Evolutionary conservation across 1,140 invertebrate species (phyloP), one percentile per base, ranked within the genome.

Genomic region (Bombus difficillimus): DNA sequence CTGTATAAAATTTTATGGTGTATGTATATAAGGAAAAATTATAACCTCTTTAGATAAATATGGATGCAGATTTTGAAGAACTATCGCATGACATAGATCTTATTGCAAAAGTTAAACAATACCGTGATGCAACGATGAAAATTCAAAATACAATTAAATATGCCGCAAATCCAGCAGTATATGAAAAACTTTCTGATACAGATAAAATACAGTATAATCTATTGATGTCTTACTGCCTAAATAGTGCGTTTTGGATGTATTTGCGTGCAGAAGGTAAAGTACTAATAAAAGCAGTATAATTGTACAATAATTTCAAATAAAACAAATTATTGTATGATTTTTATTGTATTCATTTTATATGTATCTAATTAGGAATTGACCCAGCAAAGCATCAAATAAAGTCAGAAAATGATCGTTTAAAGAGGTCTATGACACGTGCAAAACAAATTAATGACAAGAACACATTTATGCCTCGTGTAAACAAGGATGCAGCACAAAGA

Each of bases 161-260:
- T 28, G 64, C 89, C 41, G 80, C 90, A 37, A 76, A 94, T 91
- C 83, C 90, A 39, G 86, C 91, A 28, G 86, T 94, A 59, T 96
- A 95, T 85, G 93, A 94, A 0, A 92, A 93, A 57, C 87, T 96
- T 13, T 91, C 93, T 32, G 93, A 94, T 72, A 25, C 88, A 34
- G 93, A 96, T 28, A 95, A 95, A 93, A 94, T 95, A 22, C 94
- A 95, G 71, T 95, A 93, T 78, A 95, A 96, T 91, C 89, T 95
- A 39, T 88, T 96, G 28, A 92, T 96, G 90, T 95, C 95, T 15
- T 96, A 95, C 83, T 88, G 93, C 83, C 71, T 96, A 2, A 96
- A 95, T 57, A 94, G 94, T 87, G 90, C 96, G 32, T 96, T 95
- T 89, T 96, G 95, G 95, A 94, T 96, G 94, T 95, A 95, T 82